Conservation (phyloP, 92 coral and sea anemone species). For the Actinernus sp. region DNA sequence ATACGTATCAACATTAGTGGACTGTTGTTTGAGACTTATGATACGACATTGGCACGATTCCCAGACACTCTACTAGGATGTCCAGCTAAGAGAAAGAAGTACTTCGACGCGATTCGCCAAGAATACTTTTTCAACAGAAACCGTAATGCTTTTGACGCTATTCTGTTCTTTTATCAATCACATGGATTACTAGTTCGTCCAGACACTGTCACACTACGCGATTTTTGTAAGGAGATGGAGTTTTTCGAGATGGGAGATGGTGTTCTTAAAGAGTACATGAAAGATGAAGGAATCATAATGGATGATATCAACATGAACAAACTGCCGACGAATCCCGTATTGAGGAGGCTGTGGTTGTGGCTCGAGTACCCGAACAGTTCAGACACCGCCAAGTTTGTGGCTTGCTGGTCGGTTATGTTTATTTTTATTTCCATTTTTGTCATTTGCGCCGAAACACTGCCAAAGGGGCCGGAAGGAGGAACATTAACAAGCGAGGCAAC, state of each 20-base stretch:
- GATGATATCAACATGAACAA: slow-evolving; percentile 32
- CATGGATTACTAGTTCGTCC: slow-evolving; percentile 89
- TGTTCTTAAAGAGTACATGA: slow-evolving; percentile 57
- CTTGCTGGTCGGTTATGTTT: slow-evolving; percentile 75
- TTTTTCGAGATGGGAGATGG: slow-evolving; percentile 86
- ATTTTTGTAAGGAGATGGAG: slow-evolving; percentile 80
- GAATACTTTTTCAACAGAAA: slow-evolving; percentile 92
- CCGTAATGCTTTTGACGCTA: slow-evolving; percentile 92
- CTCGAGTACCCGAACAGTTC: slow-evolving; percentile 86
- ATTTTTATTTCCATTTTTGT: slow-evolving; percentile 77
- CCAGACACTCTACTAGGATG: slow-evolving; percentile 88
- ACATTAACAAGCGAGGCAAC: background rate
- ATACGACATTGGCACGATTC: slow-evolving; percentile 81
- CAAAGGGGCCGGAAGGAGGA: background rate
- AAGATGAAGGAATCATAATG: slow-evolving; percentile 66
- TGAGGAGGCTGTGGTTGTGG: slow-evolving; percentile 73
- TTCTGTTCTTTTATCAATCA: slow-evolving; percentile 93
- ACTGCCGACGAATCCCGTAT: slow-evolving; percentile 42
- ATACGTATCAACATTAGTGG: slow-evolving; percentile 88
- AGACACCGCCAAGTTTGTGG: slow-evolving; percentile 58
- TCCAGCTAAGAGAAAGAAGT: slow-evolving; percentile 64
- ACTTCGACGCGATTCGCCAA: slow-evolving; percentile 66
- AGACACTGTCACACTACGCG: slow-evolving; percentile 75
- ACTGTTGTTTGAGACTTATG: slow-evolving; percentile 79
- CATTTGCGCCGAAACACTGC: slow-evolving; percentile 79